Percentiles rank a stretch among this genome's conserved stretches.
phyloP scores from a whole-genome alignment of 1,140 invertebrate species.

The Caenorhabditis tropicalis region DNA sequence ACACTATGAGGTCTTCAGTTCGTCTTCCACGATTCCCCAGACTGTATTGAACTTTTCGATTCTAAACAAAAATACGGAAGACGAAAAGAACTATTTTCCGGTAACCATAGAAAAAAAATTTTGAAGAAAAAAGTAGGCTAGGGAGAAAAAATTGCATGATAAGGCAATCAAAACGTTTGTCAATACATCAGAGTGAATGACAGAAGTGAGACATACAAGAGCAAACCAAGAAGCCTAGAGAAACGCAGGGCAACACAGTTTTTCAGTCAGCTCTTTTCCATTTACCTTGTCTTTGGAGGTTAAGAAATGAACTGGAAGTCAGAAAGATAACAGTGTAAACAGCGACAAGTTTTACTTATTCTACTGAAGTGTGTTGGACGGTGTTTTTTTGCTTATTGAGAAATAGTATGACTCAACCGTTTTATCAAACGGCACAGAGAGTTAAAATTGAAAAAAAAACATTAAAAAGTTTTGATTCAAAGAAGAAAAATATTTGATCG shows the following conservation, averaged over 20 bases:
- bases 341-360: not conserved
- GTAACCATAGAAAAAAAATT: not conserved
- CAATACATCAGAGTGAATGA: constrained; percentile 39
- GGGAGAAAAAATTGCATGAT: not conserved
- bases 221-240: not conserved
- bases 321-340: not conserved
- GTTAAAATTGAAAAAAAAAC: too few species aligned
- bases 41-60: not conserved
- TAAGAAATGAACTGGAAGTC: not conserved
- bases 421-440: too few species aligned
- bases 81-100: not conserved
- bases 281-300: not conserved
- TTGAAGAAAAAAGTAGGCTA: not conserved
- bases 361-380: not conserved
- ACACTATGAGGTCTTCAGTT: not conserved
- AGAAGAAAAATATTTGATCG: too few species aligned
- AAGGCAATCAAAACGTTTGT: constrained; percentile 28
- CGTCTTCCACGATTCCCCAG: not conserved
- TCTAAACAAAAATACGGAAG: not conserved
- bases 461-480: too few species aligned
- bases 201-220: not conserved
- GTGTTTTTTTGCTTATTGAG: not conserved
- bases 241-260: not conserved
- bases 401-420: not conserved
- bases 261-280: not conserved